Evolutionary conservation across 2,797 vertebrate genomes (phyloP), one percentile per base, ranked within the genome.

Genomic region (Chloroceryle inda): DNA sequence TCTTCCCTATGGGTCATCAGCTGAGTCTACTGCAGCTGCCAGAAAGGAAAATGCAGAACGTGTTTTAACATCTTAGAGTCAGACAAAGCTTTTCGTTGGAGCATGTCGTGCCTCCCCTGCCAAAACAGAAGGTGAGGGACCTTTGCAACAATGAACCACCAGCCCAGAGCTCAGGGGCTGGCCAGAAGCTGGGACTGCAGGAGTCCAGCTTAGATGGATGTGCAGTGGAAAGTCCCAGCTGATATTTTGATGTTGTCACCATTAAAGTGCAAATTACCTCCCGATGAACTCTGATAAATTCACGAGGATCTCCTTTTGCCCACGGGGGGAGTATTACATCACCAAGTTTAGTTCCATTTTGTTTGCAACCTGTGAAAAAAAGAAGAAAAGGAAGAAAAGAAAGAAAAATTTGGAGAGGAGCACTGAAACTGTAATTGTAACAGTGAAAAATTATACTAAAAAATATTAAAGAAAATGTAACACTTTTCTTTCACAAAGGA

Each of bases 201-300:
- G 10, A 61, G 61, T 1, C 0, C 0, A 82, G 20, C 17, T 72
- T 11, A 33, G 27, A 49, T 55, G 47, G 22, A 21, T 11, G 13
- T 2, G 31, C 16, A 66, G 20, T 19, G 58, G 16, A 10, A 80
- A 69, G 56, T 37, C 61, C 27, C 78, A 87, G 20, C 0, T 24
- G 33, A 59, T 2, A 2, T 33, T 38, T 83, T 83, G 29, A 29
- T 75, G 24, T 5, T 37, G 22, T 77, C 31, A 52, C 49, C 21
- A 82, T 71, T 68, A 50, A 50, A 89, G 67, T 11, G 52, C 40
- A 42, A 37, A 75, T 97, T 98, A 99, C 99, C 98, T 99, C 99
- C 92, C 99, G 98, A 97, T 99, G 99, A 89, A 99, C 99, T 85
- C 99, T 97, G 98, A 99, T 99, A 96, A 99, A 99, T 97, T 99